These are phyloP conservation scores for Actias luna DNA, from an alignment of 2,888 invertebrate genomes.

Conservation along the genomic window DNA sequence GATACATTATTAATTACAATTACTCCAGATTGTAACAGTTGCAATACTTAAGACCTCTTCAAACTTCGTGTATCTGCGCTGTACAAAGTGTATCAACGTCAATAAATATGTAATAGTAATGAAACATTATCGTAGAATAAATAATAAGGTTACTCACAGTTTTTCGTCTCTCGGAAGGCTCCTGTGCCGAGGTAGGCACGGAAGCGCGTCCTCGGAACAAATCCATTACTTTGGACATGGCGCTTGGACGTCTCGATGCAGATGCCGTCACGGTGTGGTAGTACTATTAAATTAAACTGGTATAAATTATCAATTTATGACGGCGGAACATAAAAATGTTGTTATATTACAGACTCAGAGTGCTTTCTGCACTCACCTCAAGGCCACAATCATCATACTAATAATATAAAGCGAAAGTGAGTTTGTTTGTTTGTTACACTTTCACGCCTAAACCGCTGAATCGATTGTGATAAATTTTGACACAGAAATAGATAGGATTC, in stretches of 20 bases:
- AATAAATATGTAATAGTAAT: neutral
- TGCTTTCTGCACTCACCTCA: too few relatives aligned
- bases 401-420: too few relatives aligned
- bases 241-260: conserved; percentile 83
- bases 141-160: conserved; percentile 49
- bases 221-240: conserved; percentile 96
- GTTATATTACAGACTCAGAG: neutral
- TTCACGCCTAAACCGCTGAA: too few relatives aligned
- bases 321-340: neutral
- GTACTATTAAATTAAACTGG: conserved; percentile 68
- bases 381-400: too few relatives aligned
- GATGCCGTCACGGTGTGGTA: conserved; percentile 87
- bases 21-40: too few relatives aligned
- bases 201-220: conserved; percentile 86
- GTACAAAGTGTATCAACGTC: too few relatives aligned
- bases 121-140: neutral
- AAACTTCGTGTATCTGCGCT: too few relatives aligned
- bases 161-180: conserved; percentile 55
- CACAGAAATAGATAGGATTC: too few relatives aligned
- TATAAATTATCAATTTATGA: neutral
- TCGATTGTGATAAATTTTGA: too few relatives aligned
- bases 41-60: too few relatives aligned
- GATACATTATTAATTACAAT: too few relatives aligned
- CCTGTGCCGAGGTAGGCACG: conserved; percentile 39
- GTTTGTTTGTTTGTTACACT: too few relatives aligned